Conservation (phyloP, 2,113 vertebrate species). For the Charadrius vociferus region DNA sequence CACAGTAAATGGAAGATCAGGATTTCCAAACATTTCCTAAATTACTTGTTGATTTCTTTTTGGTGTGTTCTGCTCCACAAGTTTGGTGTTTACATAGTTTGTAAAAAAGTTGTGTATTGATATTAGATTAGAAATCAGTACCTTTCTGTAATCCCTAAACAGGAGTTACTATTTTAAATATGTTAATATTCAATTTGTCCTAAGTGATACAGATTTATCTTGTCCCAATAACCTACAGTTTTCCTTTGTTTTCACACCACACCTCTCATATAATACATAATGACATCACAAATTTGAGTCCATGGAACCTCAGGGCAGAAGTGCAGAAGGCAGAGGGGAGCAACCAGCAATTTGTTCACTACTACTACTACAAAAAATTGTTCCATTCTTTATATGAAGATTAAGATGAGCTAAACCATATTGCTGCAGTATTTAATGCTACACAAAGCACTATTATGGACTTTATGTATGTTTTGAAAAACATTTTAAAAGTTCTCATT, state of each 20-base stretch:
- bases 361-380: not conserved
- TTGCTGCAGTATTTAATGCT: not conserved
- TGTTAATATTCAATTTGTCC: not conserved
- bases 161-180: not conserved
- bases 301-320: not conserved
- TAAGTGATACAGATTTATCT: not conserved
- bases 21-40: not conserved
- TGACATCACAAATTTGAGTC: not conserved
- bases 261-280: not conserved
- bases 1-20: not conserved
- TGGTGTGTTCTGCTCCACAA: not conserved
- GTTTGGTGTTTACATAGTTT: not conserved
- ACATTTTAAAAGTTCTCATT: not conserved
- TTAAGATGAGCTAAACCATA: not conserved
- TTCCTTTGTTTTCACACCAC: not conserved
- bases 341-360: not conserved
- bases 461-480: not conserved
- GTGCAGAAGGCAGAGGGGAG: not conserved
- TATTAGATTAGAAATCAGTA: not conserved
- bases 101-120: not conserved
- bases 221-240: not conserved
- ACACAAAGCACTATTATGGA: not conserved
- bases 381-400: not conserved
- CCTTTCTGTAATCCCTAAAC: not conserved
- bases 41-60: not conserved